A percentile compares a stretch with the other conserved stretches of the same genome.
These are phyloP conservation scores for Actinopyga echinites DNA, from an alignment of 53 echinoderm and acorn worm species.

Conservation along the genomic window DNA sequence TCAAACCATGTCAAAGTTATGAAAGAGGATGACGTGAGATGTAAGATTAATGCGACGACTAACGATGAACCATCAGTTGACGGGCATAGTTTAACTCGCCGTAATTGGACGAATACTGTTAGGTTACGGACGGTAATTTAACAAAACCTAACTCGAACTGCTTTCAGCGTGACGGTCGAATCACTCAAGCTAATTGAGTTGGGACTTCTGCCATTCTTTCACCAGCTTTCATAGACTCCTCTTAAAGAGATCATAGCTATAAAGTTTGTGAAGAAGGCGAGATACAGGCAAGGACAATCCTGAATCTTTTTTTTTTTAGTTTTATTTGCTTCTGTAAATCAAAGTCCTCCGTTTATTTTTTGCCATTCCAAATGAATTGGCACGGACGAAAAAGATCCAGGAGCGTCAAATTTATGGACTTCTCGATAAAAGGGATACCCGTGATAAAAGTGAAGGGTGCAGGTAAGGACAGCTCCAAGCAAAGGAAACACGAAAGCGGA, in stretches of 20 bases:
- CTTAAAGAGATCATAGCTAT: conserved; percentile 30
- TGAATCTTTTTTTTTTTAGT: too few species aligned
- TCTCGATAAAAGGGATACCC: background rate
- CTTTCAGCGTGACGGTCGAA: conserved; percentile 22
- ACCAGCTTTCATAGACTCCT: conserved; percentile 2
- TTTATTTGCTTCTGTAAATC: background rate
- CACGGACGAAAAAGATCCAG: background rate
- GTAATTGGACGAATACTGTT: conserved; percentile 6
- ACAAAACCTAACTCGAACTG: background rate
- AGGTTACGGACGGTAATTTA: conserved; percentile 23
- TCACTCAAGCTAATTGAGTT: conserved; percentile 34
- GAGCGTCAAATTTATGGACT: conserved; percentile 22
- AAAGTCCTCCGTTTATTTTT: conserved; percentile 47
- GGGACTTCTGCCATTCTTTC: conserved; percentile 17
- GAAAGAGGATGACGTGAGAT: conserved; percentile 11
- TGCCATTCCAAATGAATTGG: background rate
- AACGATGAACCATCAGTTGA: background rate
- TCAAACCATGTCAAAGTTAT: conserved; percentile 18
- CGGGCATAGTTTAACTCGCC: background rate
- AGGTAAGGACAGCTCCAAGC: too few species aligned
- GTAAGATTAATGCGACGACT: conserved; percentile 8
- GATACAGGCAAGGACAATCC: background rate
- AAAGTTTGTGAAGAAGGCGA: background rate
- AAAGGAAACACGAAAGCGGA: too few species aligned
- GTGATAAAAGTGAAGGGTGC: background rate